Percentiles rank a stretch among this genome's conserved stretches.
phyloP scores from a whole-genome alignment of 2,888 invertebrate species.

The Rotaria socialis region DNA sequence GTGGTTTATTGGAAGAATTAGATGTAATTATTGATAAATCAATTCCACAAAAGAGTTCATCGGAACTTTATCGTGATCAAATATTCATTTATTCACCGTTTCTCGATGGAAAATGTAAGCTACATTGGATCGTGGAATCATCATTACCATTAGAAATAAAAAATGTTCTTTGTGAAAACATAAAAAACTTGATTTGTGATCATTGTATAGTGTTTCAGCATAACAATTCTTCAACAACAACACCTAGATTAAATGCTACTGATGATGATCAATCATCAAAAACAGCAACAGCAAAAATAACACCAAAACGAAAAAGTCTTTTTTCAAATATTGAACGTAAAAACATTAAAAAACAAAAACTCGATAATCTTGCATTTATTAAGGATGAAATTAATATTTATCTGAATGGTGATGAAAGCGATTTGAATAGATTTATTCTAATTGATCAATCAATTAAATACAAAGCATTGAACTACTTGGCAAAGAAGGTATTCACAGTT shows the following conservation, averaged over 20 bases:
- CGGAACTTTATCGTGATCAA: background rate
- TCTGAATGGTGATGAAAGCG: background rate
- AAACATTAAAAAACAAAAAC: background rate
- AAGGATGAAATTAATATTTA: background rate
- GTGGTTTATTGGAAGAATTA: background rate
- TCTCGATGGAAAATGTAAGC: background rate
- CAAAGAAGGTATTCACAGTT: background rate
- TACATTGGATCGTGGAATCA: background rate
- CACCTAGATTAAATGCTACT: too few relatives aligned
- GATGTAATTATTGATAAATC: background rate
- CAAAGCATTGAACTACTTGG: background rate
- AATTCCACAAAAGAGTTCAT: background rate
- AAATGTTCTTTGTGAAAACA: background rate
- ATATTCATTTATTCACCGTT: slow-evolving; percentile 3
- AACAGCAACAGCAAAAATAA: background rate
- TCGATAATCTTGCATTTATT: background rate
- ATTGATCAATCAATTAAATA: background rate
- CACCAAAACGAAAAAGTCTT: background rate
- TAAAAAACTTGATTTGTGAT: background rate
- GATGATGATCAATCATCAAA: background rate
- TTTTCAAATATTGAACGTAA: background rate
- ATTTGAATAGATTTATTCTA: background rate
- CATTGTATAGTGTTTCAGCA: background rate
- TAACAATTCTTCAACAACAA: background rate
- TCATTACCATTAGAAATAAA: background rate